A percentile compares a stretch with the other conserved stretches of the same genome.
phyloP scores from a whole-genome alignment of 2,888 invertebrate species.

The Drosophila nigritarsus region DNA sequence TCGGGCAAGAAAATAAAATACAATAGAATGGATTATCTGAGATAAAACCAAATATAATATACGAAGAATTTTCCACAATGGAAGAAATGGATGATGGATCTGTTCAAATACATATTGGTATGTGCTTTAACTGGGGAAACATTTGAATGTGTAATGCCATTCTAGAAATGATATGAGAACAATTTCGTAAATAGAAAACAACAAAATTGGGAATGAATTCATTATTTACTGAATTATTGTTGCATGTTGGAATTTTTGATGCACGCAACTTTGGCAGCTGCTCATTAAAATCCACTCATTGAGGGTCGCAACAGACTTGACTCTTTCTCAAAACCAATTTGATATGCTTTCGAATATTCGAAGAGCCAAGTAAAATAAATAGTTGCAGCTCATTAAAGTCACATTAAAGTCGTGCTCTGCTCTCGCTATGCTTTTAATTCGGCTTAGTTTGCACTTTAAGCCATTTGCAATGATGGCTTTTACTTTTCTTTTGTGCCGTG shows the following conservation, averaged over 20 bases:
- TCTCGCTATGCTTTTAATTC: slow-evolving; percentile 6
- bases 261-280: slow-evolving; percentile 5
- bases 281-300: slow-evolving; percentile 41
- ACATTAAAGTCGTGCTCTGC: slow-evolving; percentile 47
- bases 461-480: slow-evolving; percentile 32
- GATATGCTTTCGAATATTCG: slow-evolving; percentile 44
- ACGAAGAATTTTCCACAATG: background rate
- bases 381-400: slow-evolving; percentile 56
- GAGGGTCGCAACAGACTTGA: background rate
- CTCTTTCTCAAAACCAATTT: slow-evolving; percentile 33
- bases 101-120: background rate
- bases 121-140: background rate
- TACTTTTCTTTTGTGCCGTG: slow-evolving; percentile 42
- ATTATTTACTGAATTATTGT: background rate
- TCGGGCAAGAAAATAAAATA: background rate
- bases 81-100: background rate
- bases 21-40: background rate
- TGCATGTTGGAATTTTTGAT: slow-evolving; percentile 29
- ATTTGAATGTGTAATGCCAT: background rate
- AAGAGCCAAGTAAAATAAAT: slow-evolving; percentile 26
- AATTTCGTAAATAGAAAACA: background rate
- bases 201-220: background rate
- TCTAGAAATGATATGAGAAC: background rate
- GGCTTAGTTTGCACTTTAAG: slow-evolving; percentile 29
- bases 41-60: background rate